Evolutionary conservation across 2,888 invertebrate species (phyloP), one percentile per base, ranked within the genome.

Genomic region (Sesamia inferens): DNA sequence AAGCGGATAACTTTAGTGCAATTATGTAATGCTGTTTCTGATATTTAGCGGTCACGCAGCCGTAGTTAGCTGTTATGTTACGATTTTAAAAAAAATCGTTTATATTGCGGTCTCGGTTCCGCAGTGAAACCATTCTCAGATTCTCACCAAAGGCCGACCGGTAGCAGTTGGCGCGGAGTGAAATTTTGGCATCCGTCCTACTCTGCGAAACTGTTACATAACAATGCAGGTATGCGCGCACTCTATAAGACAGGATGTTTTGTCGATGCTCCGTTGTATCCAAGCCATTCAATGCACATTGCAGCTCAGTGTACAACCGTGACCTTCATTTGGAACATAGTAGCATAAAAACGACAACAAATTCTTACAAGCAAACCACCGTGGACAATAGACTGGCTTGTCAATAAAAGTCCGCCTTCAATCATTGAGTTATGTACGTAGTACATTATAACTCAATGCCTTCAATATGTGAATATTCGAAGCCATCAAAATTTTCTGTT

Each of bases 141-240:
- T 83, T 76, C 84, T 75, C 80, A 81, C 82, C 81, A 84, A 74
- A 84, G 68, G 79, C 82, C 82, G 85, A 54, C 80, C 83, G 78
- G 87, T 81, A 79, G 83, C 84, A 88, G 86, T 86, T 84, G 86
- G 85, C 85, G 86, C 87, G 79, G 87, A 92, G 90, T 90, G 89
- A 92, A 91, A 90, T 92, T 93, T 95, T 95, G 95, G 94, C 94
- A 95, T 89, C 90, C 83, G 88, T 90, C 92, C 91, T 90, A 89
- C 90, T 93, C 93, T 91, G 94, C 94, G 91, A 94, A 92, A 90
- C 88, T 84, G 90, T 95, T 95, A 93, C 91, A 90, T 93, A 94
- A 95, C 91, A 91, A 86, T 95, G 95, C 95, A 95, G 95, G 93
- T 94, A 92, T 88, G 86, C 87, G 84, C 85, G 84, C 87, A 88